phyloP scores from a whole-genome alignment of 2,797 vertebrate genomes.

The Epinephelus coioides region DNA sequence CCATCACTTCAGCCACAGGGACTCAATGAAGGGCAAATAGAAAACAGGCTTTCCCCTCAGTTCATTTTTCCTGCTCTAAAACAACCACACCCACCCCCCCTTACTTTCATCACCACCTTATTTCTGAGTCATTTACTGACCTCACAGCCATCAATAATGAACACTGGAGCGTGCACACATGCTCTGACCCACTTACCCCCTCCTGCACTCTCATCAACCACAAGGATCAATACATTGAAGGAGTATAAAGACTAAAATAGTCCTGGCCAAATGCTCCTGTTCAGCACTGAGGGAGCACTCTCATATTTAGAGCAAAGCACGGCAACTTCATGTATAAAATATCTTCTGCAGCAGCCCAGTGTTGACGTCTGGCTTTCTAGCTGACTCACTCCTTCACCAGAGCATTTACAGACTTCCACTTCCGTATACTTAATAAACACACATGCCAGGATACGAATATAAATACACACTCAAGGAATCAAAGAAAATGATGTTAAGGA shows the following conservation, averaged over 20 bases:
- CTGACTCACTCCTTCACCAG: conserved; percentile 42
- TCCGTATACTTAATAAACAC: background rate
- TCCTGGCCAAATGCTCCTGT: conserved; percentile 38
- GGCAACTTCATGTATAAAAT: conserved; percentile 43
- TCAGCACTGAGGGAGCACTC: conserved; percentile 44
- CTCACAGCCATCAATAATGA: conserved; percentile 57
- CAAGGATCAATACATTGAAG: conserved; percentile 48
- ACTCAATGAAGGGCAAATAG: conserved; percentile 32
- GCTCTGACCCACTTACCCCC: conserved; percentile 18
- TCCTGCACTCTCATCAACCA: conserved; percentile 21
- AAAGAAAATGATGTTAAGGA: background rate
- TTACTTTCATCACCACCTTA: conserved; percentile 22
- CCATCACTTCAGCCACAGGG: conserved; percentile 48
- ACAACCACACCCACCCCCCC: conserved; percentile 13
- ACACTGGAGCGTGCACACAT: conserved; percentile 29
- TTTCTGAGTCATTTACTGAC: conserved; percentile 46
- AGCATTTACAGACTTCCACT: conserved; percentile 3
- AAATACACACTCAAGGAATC: conserved; percentile 10
- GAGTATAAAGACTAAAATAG: conserved; percentile 31
- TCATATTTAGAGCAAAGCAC: conserved; percentile 26
- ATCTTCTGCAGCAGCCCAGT: conserved; percentile 30
- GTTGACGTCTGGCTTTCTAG: conserved; percentile 36
- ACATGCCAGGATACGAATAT: background rate
- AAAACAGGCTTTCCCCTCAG: conserved; percentile 12
- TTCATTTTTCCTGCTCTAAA: conserved; percentile 28